Evolutionary conservation across 92 coral and sea anemone genomes (phyloP), one percentile per base, ranked within the genome.

Genomic region (Diadumene lineata): DNA sequence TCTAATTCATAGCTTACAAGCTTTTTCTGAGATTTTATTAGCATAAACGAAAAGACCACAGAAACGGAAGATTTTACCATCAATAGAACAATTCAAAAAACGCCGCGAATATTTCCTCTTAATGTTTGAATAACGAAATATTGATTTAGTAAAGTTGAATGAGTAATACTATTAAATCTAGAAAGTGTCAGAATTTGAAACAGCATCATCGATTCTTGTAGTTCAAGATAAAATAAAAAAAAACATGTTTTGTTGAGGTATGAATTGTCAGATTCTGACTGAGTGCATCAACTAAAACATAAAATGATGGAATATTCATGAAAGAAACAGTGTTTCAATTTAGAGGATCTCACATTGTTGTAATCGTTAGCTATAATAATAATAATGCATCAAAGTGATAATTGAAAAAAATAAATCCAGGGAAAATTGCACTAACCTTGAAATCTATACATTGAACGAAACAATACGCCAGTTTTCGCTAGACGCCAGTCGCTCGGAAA

Each of bases 371-470:
- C 24, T 27, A 51, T 73, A 60, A 43, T 25, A 66, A 78, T n/a
- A n/a, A n/a, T 16, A 72, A 56, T n/a, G 33, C 28, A 43, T 71
- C 58, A 32, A 68, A 23, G 75, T 38, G 50, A 43, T 78, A 56
- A 78, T 57, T 68, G 56, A 56, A 78, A 60, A 53, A 68, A 78
- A 23, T 43, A 50, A 26, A 26, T 32, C 56, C 44, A 38, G 48
- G 6, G 6, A 6, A 38, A 13, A 38, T 26, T 22, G 10, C 28
- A 73, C 91, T 28, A 78, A 86, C 91, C 91, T 86, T 77, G 56
- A 32, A 86, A 82, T 25, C 64, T 60, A 73, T 33, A 65, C 34
- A 86, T 53, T n/a, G 58, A 67, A 23, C 75, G 82, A 24, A 56
- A 33, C 7, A 68, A 32, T 8, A 50, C 33, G 11, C 67, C 68